Evolutionary conservation across 2,113 vertebrate species (phyloP), one percentile per base, ranked within the genome.

Genomic region (Malurus cyaneus): DNA sequence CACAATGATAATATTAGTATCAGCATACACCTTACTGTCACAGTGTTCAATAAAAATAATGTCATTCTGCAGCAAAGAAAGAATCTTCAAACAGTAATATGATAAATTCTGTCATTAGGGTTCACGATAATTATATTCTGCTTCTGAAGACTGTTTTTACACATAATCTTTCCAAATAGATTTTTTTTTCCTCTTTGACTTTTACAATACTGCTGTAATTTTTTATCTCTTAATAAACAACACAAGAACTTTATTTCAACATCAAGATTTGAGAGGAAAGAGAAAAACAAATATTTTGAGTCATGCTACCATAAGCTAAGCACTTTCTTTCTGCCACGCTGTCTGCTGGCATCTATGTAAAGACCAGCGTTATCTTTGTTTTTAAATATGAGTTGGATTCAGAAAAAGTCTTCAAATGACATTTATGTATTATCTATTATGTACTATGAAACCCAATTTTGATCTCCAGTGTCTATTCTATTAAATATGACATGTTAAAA

Each of bases 321-420:
- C 3, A 32, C 32, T 31, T 56, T 61, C 8, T 57, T 18, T 31
- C 9, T 71, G 18, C 3, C 4, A 2, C 0, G 1, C 2, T 20
- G 4, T 73, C 3, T 5, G 4, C 28, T 44, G 7, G 3, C 6
- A 60, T 34, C 24, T 50, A 2, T 67, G 18, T 64, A 46, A 83
- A 87, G 57, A 5, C 0, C 3, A 34, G 10, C 17, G 3, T n/a
- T 56, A 32, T 42, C 6, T 78, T 72, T 65, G 4, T 36, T 78
- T 64, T 24, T 54, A 77, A 42, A 77, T 60, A 41, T 17, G 59
- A 3, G 8, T 62, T 59, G 14, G 6, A 56, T 77, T 80, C 77
- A 56, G 15, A 32, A 34, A 32, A 84, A 19, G 11, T 23, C 11
- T 41, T 54, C 11, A 71, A 80, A 69, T 21, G 2, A 5, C 9